Evolutionary conservation across 2,888 invertebrate species (phyloP).

Genomic region (Apeira syringaria): DNA sequence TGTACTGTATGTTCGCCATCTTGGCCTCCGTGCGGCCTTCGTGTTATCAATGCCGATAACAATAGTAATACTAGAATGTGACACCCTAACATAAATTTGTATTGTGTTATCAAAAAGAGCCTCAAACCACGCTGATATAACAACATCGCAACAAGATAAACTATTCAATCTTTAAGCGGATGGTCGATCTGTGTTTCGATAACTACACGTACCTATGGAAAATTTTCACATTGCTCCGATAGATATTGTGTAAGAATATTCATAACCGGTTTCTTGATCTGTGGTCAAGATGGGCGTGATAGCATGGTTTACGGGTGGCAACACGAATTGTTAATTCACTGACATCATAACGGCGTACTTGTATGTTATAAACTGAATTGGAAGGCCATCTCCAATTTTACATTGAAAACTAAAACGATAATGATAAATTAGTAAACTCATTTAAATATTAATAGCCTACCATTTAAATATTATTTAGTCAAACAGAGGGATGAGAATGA

Average conservation of each 20-base stretch:
- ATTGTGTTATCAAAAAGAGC: slow-evolving; percentile 73
- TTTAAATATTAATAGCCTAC: no score
- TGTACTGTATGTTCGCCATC: slow-evolving; percentile 44
- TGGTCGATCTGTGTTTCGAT: slow-evolving; percentile 38
- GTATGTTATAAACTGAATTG: slow-evolving; percentile 37
- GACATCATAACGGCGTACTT: no score
- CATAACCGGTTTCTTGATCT: slow-evolving; percentile 40
- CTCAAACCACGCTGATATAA: slow-evolving; percentile 59
- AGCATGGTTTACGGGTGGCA: slow-evolving; percentile 37
- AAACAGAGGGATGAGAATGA: no score
- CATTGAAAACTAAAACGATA: no score
- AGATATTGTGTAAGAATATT: slow-evolving; percentile 27
- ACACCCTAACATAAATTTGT: slow-evolving; percentile 80
- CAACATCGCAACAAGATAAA: slow-evolving; percentile 69
- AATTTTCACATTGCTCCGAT: slow-evolving; percentile 26
- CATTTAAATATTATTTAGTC: no score
- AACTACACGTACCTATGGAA: slow-evolving; percentile 25
- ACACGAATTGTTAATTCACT: slow-evolving; percentile 34
- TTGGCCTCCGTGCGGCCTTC: slow-evolving; percentile 68
- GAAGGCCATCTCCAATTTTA: slow-evolving; percentile 32
- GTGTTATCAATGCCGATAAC: slow-evolving; percentile 75
- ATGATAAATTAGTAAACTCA: no score
- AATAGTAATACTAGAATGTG: slow-evolving; percentile 69
- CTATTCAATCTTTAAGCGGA: slow-evolving; percentile 47
- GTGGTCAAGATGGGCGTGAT: slow-evolving; percentile 43